A percentile compares a stretch with the other conserved stretches of the same genome.
Evolutionary conservation across 2,797 vertebrate species (phyloP).

Genomic region (Anabas testudineus): DNA sequence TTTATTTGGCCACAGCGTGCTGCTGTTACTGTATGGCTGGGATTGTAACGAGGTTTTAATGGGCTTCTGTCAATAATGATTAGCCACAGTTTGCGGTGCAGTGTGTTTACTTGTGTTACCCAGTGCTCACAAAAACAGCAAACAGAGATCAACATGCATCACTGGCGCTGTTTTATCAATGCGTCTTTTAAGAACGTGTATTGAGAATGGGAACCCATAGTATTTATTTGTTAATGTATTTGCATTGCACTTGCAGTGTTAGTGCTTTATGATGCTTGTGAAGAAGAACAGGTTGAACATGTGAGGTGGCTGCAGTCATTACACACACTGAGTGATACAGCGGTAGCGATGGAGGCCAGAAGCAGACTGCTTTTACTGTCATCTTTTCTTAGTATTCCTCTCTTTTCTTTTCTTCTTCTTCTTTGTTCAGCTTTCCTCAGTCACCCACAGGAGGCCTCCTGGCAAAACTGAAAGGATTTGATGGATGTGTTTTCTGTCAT

Average conservation of each 20-base stretch:
- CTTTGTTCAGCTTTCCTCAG: slow-evolving; percentile 25
- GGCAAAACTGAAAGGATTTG: slow-evolving; percentile 58
- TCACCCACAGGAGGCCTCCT: slow-evolving; percentile 34
- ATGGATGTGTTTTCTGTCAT: slow-evolving; percentile 61
- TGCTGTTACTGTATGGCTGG: slow-evolving; percentile 35
- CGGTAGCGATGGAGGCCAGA: slow-evolving; percentile 9
- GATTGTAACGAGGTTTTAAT: slow-evolving; percentile 67
- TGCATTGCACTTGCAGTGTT: not conserved
- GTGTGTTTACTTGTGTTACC: slow-evolving; percentile 25
- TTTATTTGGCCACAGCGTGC: slow-evolving; percentile 41
- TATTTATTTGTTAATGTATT: too few species aligned
- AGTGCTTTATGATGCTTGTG: not conserved
- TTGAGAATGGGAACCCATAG: too few species aligned
- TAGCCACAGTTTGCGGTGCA: slow-evolving; percentile 32
- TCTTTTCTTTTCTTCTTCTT: slow-evolving; percentile 12
- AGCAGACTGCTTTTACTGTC: not conserved
- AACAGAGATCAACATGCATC: slow-evolving; percentile 1
- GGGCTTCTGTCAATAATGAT: slow-evolving; percentile 55
- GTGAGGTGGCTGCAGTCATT: not conserved
- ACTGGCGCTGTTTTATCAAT: not conserved
- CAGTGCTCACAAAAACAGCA: slow-evolving; percentile 17
- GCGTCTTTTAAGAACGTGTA: not conserved
- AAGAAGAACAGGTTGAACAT: not conserved
- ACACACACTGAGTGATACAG: slow-evolving; percentile 7
- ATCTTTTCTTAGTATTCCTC: slow-evolving; percentile 39